Percentiles rank a stretch among this genome's conserved stretches.
phyloP scores from a whole-genome alignment of 2,888 invertebrate genomes.

The Amblyjoppa proteus region DNA sequence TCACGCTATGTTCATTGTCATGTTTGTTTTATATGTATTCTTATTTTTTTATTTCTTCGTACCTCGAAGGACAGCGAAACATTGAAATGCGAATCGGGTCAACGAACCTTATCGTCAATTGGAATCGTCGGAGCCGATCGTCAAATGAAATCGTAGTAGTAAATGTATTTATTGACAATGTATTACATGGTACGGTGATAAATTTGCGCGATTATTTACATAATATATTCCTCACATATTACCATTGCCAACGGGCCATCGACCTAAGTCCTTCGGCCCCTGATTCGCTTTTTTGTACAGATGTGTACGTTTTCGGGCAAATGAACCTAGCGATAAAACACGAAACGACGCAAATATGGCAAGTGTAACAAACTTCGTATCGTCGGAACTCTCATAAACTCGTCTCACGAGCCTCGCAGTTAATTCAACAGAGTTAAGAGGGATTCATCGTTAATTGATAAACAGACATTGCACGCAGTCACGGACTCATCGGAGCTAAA shows the following conservation, averaged over 20 bases:
- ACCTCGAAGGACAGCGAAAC: not conserved
- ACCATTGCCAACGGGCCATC: no score
- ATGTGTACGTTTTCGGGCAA: no score
- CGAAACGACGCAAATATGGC: not conserved
- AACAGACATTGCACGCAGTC: no score
- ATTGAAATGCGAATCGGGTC: conserved; percentile 37
- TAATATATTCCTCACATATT: no score
- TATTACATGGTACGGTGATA: no score
- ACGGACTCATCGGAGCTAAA: no score
- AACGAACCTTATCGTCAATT: not conserved
- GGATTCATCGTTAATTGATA: not conserved
- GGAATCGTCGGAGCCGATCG: conserved; percentile 7
- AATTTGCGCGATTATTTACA: no score
- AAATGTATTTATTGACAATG: no score
- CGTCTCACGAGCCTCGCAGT: conserved; percentile 28
- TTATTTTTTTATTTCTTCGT: not conserved
- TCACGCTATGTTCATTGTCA: no score
- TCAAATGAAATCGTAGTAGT: conserved; percentile 22
- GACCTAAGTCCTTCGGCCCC: no score
- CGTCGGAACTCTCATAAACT: conserved; percentile 28
- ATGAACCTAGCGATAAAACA: conserved; percentile 48
- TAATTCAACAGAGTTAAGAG: conserved; percentile 35
- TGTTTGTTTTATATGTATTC: not conserved
- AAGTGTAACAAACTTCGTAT: not conserved
- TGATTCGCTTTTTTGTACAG: no score